Evolutionary conservation across 1,140 invertebrate species (phyloP).

Genomic region (Gonioctena quinquepunctata): DNA sequence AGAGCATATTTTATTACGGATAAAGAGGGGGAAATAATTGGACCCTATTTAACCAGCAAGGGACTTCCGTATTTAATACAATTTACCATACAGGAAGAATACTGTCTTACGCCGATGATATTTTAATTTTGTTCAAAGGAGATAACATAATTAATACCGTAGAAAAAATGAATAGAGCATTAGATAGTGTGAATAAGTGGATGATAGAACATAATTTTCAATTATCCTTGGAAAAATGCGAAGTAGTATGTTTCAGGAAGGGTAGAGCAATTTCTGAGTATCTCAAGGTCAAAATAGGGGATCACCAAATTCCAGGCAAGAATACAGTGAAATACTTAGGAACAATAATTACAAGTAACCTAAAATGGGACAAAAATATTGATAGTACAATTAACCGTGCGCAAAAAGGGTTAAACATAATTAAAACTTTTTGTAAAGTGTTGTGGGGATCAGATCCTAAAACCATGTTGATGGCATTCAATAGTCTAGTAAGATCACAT

Average conservation of each 20-base stretch:
- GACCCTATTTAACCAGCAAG: constrained; percentile 23
- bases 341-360: neutral
- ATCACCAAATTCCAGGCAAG: neutral
- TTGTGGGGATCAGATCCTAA: constrained; percentile 11
- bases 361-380: constrained; percentile 16
- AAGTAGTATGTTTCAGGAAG: neutral
- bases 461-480: neutral
- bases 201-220: neutral
- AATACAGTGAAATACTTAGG: constrained; percentile 16
- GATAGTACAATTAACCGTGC: neutral
- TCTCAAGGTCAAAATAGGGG: neutral
- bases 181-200: neutral
- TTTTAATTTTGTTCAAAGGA: constrained; percentile 12
- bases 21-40: neutral
- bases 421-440: neutral
- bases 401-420: neutral
- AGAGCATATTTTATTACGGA: neutral
- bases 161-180: neutral
- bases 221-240: neutral
- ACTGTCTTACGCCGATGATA: constrained; percentile 28
- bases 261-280: neutral
- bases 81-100: neutral
- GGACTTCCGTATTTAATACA: neutral
- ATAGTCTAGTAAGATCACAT: neutral
- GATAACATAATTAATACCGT: neutral